Conservation (phyloP, 2,113 vertebrate genomes). For the Prionailurus bengalensis region DNA sequence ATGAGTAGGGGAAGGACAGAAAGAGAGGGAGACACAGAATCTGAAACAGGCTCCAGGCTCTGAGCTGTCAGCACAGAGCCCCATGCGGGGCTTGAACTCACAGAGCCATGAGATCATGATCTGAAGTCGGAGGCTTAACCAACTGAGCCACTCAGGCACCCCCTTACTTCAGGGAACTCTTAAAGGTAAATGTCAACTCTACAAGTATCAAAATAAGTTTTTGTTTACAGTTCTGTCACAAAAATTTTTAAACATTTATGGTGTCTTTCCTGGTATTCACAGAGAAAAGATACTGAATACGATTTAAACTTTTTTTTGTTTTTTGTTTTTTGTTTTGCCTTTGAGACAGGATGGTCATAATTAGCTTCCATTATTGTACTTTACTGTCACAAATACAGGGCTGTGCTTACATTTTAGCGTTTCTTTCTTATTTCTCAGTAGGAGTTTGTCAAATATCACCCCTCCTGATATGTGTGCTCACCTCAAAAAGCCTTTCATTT, state of each 20-base stretch:
- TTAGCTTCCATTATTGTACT: neutral
- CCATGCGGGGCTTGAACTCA: no score
- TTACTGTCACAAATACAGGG: neutral
- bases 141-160: no score
- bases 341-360: neutral
- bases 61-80: no score
- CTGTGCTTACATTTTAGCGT: neutral
- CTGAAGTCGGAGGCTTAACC: no score
- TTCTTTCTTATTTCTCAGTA: neutral
- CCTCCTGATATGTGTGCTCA: neutral
- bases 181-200: neutral
- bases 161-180: neutral
- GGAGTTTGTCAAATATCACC: neutral
- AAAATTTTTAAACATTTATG: neutral
- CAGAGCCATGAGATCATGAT: no score
- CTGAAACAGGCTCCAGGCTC: no score
- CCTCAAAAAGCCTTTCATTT: constrained; percentile 6
- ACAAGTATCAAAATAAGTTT: neutral
- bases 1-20: no score
- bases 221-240: neutral
- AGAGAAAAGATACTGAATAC: neutral
- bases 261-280: neutral
- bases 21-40: no score
- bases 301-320: neutral
- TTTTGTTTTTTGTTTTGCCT: neutral